A percentile compares a stretch with the other conserved stretches of the same genome.
phyloP scores from a whole-genome alignment of 2,888 invertebrate species.

The Dilophus febrilis region DNA sequence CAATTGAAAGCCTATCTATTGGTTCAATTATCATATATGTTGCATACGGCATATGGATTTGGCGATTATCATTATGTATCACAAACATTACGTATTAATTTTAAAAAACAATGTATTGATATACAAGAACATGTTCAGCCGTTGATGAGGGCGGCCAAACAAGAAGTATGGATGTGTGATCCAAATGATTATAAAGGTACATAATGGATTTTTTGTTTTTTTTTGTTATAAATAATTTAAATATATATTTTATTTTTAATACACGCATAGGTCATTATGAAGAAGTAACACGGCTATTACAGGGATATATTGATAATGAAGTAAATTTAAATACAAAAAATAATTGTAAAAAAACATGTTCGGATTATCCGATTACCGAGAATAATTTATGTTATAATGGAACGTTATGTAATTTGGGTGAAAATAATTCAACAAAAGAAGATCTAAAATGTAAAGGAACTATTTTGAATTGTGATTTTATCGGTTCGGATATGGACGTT shows the following conservation, averaged over 20 bases:
- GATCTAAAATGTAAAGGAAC: conserved; percentile 38
- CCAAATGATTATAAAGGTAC: not conserved
- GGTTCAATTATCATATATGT: conserved; percentile 4
- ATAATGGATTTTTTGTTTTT: no score
- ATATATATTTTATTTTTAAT: no score
- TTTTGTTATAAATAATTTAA: no score
- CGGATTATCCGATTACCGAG: conserved; percentile 46
- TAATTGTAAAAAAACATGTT: conserved; percentile 57
- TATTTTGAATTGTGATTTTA: conserved; percentile 48
- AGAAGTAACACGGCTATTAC: conserved; percentile 51
- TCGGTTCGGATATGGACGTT: conserved; percentile 64
- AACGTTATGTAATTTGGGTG: conserved; percentile 35
- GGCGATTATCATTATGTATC: not conserved
- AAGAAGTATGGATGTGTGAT: conserved; percentile 1
- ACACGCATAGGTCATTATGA: conserved; percentile 35
- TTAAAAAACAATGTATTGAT: not conserved
- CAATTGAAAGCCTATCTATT: conserved; percentile 1
- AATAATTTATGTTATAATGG: conserved; percentile 45
- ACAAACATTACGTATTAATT: no score
- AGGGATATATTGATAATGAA: conserved; percentile 67
- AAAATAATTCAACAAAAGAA: conserved; percentile 29
- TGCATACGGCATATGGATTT: not conserved
- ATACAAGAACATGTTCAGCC: not conserved
- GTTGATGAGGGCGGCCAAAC: not conserved
- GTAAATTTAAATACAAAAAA: conserved; percentile 52